phyloP scores from a whole-genome alignment of 2,888 invertebrate species.

The Calliopum simillimum region DNA sequence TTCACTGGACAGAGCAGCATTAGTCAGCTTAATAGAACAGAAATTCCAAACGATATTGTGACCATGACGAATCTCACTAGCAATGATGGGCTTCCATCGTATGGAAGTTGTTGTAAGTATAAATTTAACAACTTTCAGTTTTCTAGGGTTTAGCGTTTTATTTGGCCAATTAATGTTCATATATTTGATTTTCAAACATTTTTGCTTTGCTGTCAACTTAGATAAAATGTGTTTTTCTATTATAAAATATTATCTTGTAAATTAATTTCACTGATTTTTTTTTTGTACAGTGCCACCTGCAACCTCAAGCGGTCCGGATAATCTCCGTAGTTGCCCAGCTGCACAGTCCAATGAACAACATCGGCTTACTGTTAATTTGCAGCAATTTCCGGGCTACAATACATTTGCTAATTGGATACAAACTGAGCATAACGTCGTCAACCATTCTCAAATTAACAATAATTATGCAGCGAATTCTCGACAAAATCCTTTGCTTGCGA shows the following conservation, averaged over 20 bases:
- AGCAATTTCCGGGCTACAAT: conserved; percentile 58
- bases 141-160: too few species aligned
- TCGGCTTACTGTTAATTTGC: conserved; percentile 55
- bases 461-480: conserved; percentile 55
- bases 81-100: conserved; percentile 59
- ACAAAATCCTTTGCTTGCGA: conserved; percentile 55
- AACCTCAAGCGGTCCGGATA: conserved; percentile 57
- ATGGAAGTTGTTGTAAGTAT: conserved; percentile 60
- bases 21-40: neutral
- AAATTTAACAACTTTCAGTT: too few species aligned
- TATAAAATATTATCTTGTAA: too few species aligned
- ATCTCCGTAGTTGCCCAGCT: conserved; percentile 47
- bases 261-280: neutral
- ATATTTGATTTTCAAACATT: too few species aligned
- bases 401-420: conserved; percentile 53
- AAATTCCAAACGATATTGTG: conserved; percentile 9
- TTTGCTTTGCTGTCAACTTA: too few species aligned
- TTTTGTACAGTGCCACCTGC: conserved; percentile 54
- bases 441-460: conserved; percentile 54
- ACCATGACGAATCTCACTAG: too few species aligned
- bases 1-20: too few species aligned
- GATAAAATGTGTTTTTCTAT: too few species aligned
- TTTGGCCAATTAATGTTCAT: too few species aligned
- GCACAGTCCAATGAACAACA: conserved; percentile 34
- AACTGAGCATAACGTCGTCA: conserved; percentile 49